phyloP scores from a whole-genome alignment of 1,140 invertebrate species.

The Trialeurodes vaporariorum region DNA sequence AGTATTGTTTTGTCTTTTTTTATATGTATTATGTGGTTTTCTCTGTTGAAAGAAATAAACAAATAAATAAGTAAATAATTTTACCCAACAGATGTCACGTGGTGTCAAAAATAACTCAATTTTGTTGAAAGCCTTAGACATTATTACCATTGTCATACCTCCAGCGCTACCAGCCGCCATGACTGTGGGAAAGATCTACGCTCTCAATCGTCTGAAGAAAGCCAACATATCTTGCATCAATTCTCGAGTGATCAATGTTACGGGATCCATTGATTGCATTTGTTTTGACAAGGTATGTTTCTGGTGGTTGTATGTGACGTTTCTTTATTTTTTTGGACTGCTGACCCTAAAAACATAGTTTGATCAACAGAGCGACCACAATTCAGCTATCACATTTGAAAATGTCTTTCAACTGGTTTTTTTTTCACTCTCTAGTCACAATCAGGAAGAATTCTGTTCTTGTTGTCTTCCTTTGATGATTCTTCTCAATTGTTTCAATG shows the following conservation, averaged over 20 bases:
- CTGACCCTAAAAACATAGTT: too few species aligned
- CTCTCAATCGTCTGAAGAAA: conserved; percentile 68
- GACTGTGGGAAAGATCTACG: conserved; percentile 85
- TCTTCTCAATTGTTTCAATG: too few species aligned
- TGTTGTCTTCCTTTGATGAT: too few species aligned
- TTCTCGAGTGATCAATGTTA: conserved; percentile 85
- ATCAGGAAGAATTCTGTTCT: too few species aligned
- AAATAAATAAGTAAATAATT: conserved; percentile 2
- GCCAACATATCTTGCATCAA: conserved; percentile 86
- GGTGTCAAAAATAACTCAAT: conserved; percentile 47
- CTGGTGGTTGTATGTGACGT: not conserved
- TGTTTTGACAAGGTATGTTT: conserved; percentile 89
- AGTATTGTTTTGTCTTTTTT: too few species aligned
- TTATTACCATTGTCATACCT: conserved; percentile 86
- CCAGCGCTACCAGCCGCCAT: conserved; percentile 87
- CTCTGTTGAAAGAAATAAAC: too few species aligned
- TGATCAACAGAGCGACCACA: too few species aligned
- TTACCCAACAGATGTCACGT: conserved; percentile 35
- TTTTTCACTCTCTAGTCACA: too few species aligned
- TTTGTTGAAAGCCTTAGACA: conserved; percentile 67
- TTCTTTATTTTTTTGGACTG: conserved; percentile 5
- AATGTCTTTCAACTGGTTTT: too few species aligned
- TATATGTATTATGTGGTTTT: too few species aligned
- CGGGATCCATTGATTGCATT: conserved; percentile 86
- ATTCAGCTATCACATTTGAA: too few species aligned